Percentiles rank a stretch among this genome's conserved stretches.
These are phyloP conservation scores for Chloropsis hardwickii DNA, from an alignment of 2,113 vertebrate species.

Conservation along the genomic window DNA sequence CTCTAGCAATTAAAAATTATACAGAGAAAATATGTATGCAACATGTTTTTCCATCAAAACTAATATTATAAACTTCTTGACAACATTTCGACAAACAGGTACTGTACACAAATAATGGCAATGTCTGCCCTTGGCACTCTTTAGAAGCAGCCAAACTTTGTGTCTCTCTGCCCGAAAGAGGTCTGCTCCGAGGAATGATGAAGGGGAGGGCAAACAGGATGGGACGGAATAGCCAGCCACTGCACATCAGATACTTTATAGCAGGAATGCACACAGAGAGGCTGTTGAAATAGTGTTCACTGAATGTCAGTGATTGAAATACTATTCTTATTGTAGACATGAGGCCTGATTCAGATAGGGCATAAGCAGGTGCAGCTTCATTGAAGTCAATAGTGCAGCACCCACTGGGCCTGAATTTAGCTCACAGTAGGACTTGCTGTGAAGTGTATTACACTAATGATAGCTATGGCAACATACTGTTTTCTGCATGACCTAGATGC, in stretches of 20 bases:
- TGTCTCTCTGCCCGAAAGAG: neutral
- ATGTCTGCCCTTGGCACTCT: neutral
- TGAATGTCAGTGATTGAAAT: conserved; percentile 54
- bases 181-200: neutral
- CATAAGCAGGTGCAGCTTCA: conserved; percentile 61
- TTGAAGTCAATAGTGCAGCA: conserved; percentile 60
- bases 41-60: neutral
- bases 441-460: conserved; percentile 68
- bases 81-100: neutral
- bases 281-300: conserved; percentile 1
- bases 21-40: neutral
- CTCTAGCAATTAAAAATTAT: neutral
- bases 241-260: neutral
- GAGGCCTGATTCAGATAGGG: neutral
- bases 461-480: conserved; percentile 59
- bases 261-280: conserved; percentile 21
- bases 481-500: conserved; percentile 70
- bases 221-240: neutral
- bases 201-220: neutral
- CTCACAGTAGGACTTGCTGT: conserved; percentile 68
- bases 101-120: neutral
- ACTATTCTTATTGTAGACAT: neutral
- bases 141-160: neutral
- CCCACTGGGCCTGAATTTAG: conserved; percentile 70
- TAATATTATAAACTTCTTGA: neutral